Evolutionary conservation across 2,797 vertebrate species (phyloP), one percentile per base, ranked within the genome.

Genomic region (Acanthiza pusilla): DNA sequence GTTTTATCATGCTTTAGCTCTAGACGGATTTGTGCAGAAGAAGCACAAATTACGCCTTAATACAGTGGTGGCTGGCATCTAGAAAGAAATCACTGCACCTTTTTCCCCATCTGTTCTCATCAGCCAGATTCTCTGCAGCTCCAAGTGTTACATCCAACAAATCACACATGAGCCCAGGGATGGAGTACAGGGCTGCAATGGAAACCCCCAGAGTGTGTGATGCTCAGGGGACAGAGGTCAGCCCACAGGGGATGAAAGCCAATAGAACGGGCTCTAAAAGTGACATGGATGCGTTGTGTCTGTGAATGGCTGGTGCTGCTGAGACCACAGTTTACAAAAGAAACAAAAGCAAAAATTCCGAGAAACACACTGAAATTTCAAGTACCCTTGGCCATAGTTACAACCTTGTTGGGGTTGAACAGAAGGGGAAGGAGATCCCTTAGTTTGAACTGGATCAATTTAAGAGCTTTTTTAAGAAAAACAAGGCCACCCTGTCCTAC

Each of bases 1-100:
- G 96, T 92, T 92, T 92, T 89, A 83, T 92, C 96, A 95, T 74
- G 94, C 79, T 94, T 73, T 48, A 90, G 71, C 83, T 55, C 38
- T 76, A 73, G 76, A 68, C 60, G 50, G 71, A 67, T 89, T 84
- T 86, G 70, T 86, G 53, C 83, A 89, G 89, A 66, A 93, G 71
- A 85, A 57, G 80, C 58, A 89, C 74, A 95, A 93, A 95, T 88
- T 86, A 57, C 27, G 86, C 50, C 62, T 88, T 75, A 26, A 86
- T 92, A 61, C 53, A 82, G 70, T 2, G 54, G 47, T 54, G 32
- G 60, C 27, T 84, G 70, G 55, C 42, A 19, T 13, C 5, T 5
- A 88, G 73, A 73, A 86, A 81, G 66, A 26, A 66, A 62, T 62
- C 63, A 27, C 62, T 36, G 51, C 55, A 57, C 63, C 18, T 84